Base-by-base conservation (phyloP, 2,113 vertebrate species). In the Eulacestoma nigropectus region DNA sequence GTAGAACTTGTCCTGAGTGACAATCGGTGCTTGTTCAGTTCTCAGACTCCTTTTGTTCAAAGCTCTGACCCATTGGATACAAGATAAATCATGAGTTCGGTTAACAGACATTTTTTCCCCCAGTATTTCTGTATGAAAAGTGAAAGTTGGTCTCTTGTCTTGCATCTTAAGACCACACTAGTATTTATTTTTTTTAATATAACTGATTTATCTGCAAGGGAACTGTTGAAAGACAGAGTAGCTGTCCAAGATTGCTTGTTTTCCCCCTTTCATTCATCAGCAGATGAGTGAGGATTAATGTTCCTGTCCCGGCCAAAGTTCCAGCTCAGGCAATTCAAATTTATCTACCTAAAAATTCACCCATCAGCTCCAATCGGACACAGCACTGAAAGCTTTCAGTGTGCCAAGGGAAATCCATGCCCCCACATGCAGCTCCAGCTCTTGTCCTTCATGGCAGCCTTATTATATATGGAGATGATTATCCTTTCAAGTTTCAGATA, bases 371-470 rank as follows among this genome's bases (percentile, higher is more conserved):
- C 55, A 55, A 35, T 27, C 1, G 3, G 83, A 92, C 64, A 32
- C 25, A 8, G 52, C 33, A 68, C 7, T 84, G 90, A 68, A 81
- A 95, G 96, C 72, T 90, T 55, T 78, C 32, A 35, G 90, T 21
- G 83, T 90, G 90, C 93, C 79, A 42, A n/a, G 95, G 91, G 90
- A 88, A 84, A 92, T 90, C 69, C 73, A 2, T 90, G 90, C 73
- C 90, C 75, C 64, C 82, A 68, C n/a, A 16, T 35, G 87, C 78
- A 80, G 37, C 90, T 91, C 50, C 90, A 86, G 44, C 68, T 77
- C 93, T 93, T 94, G 87, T 96, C 93, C 90, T 90, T 81, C n/a
- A 2, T 93, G 93, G 95, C 92, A 96, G 92, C 64, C 64, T 74
- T 72, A 17, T 89, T 92, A 78, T 94, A 72, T 60, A 72, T 93